phyloP scores from a whole-genome alignment of 2,113 vertebrate species.

The Rafetus swinhoei region DNA sequence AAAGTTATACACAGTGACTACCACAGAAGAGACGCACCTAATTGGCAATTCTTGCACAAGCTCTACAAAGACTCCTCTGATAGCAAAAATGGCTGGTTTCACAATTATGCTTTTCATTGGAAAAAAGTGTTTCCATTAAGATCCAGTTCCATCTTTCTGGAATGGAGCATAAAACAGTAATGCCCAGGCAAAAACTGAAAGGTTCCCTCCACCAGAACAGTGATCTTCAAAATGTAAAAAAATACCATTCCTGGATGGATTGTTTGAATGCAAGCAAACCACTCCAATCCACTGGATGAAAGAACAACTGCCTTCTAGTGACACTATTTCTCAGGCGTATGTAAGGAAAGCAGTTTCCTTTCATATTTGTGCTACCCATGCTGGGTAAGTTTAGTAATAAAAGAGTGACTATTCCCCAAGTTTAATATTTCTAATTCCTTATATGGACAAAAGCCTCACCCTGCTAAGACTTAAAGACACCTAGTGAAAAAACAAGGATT shows the following conservation, averaged over 20 bases:
- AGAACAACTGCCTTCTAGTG: accelerated
- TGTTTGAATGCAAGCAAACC: not conserved
- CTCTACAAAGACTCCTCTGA: not conserved
- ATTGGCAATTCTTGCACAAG: not conserved
- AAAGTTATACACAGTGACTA: not conserved
- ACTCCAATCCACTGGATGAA: not conserved
- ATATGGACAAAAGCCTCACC: not conserved
- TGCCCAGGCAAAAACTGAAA: not conserved
- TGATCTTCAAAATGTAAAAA: not conserved
- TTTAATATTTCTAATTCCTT: not conserved
- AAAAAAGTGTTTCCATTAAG: not conserved
- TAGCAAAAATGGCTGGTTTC: not conserved
- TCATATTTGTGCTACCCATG: not conserved
- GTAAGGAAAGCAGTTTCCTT: not conserved
- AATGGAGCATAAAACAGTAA: accelerated
- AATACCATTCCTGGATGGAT: not conserved
- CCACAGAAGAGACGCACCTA: not conserved
- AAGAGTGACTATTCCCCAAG: not conserved
- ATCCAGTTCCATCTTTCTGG: not conserved
- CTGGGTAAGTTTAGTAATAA: not conserved
- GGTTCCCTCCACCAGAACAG: not conserved
- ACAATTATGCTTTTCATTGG: not conserved
- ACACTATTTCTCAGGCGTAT: not conserved
- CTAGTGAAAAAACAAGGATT: not conserved
- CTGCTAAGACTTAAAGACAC: not conserved